Percentiles rank a stretch among this genome's conserved stretches.
Evolutionary conservation across 2,888 invertebrate genomes (phyloP).

Genomic region (Marasmarcha lunaedactyla): DNA sequence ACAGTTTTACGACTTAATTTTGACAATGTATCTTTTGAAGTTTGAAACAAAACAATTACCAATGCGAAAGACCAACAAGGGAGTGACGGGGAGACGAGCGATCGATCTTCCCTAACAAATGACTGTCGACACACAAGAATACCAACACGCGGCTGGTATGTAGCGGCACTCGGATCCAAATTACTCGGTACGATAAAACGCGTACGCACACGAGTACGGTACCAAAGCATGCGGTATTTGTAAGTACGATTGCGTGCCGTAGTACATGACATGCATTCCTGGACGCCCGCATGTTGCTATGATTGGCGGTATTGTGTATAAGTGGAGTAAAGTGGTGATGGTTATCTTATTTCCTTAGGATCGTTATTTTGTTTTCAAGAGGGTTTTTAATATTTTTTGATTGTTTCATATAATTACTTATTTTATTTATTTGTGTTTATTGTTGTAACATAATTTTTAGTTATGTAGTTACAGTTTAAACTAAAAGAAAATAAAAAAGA

Average conservation of each 20-base stretch:
- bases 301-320: constrained; percentile 49
- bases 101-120: constrained; percentile 58
- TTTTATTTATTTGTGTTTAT: too few species aligned
- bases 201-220: too few species aligned
- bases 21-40: too few species aligned
- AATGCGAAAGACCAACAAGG: constrained; percentile 6
- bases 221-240: too few species aligned
- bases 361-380: constrained; percentile 15
- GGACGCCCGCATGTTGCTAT: constrained; percentile 43
- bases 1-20: too few species aligned
- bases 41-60: constrained; percentile 25
- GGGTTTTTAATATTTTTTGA: too few species aligned
- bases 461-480: too few species aligned
- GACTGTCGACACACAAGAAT: constrained; percentile 37
- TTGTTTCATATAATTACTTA: too few species aligned
- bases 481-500: too few species aligned
- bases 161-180: constrained; percentile 7
- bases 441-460: too few species aligned
- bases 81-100: constrained; percentile 21
- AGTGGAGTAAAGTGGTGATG: constrained; percentile 39
- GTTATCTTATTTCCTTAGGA: constrained; percentile 42
- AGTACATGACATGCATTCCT: constrained; percentile 49
- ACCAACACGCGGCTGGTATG: constrained; percentile 37
- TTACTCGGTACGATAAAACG: neutral
- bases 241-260: constrained; percentile 27